Conservation (phyloP, 2,113 vertebrate species). For the Takifugu flavidus region DNA sequence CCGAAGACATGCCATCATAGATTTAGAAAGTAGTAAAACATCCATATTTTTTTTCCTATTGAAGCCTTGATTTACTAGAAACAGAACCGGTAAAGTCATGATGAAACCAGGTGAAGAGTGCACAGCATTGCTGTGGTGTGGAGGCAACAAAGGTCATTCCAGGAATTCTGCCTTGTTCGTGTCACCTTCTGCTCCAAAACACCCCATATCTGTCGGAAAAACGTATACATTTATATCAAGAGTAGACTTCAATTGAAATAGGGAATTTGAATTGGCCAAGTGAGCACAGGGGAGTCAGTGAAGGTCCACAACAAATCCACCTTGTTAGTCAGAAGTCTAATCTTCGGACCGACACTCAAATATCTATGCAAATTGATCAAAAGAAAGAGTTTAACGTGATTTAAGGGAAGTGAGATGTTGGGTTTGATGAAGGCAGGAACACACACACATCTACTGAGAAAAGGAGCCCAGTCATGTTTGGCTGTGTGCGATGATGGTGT, state of each 20-base stretch:
- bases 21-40: neutral
- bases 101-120: neutral
- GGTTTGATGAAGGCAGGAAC: slow-evolving; percentile 29
- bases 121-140: neutral
- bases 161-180: slow-evolving; percentile 22
- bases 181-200: slow-evolving; percentile 15
- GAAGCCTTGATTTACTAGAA: slow-evolving; percentile 8
- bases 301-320: neutral
- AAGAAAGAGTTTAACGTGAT: slow-evolving; percentile 12
- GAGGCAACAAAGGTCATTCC: slow-evolving; percentile 48
- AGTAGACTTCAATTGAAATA: neutral
- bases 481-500: slow-evolving; percentile 26
- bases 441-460: slow-evolving; percentile 4
- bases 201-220: slow-evolving; percentile 7
- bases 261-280: neutral
- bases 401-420: slow-evolving; percentile 32
- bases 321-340: neutral
- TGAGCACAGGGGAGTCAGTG: neutral
- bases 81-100: neutral
- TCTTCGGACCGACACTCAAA: neutral
- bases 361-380: neutral
- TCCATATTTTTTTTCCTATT: slow-evolving; percentile 36
- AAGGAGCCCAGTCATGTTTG: slow-evolving; percentile 26
- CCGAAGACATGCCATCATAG: neutral
- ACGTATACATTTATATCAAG: neutral